Conservation (phyloP, 2,888 invertebrate genomes). For the Piscicola geometra region DNA sequence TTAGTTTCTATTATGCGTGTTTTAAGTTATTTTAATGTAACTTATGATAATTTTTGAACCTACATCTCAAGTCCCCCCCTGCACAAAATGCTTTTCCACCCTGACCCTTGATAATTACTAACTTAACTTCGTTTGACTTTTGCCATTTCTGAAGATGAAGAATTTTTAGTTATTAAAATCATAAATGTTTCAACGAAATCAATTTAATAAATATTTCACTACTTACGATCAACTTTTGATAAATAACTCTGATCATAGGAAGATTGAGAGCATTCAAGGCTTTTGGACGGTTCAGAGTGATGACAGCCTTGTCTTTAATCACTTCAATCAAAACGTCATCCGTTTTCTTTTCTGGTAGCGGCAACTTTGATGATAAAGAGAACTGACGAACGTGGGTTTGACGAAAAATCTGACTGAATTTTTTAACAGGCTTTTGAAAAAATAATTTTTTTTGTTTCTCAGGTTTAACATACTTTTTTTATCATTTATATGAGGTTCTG, state of each 20-base stretch:
- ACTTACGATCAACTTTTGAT: constrained; percentile 64
- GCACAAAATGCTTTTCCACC: constrained; percentile 96
- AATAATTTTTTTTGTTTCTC: too few species aligned
- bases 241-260: constrained; percentile 71
- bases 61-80: constrained; percentile 71
- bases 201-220: constrained; percentile 27
- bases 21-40: too few species aligned
- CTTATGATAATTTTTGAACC: too few species aligned
- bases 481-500: too few species aligned
- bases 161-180: too few species aligned
- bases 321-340: constrained; percentile 56
- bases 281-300: constrained; percentile 72
- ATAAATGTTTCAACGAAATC: too few species aligned
- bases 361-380: neutral
- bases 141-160: constrained; percentile 43
- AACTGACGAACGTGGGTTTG: neutral
- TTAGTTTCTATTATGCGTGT: too few species aligned
- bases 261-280: constrained; percentile 73
- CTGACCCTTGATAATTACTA: constrained; percentile 68
- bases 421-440: too few species aligned
- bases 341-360: neutral
- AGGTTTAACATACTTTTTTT: too few species aligned
- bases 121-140: constrained; percentile 67
- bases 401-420: too few species aligned
- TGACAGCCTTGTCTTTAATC: constrained; percentile 61